Conservation (phyloP, 2,797 vertebrate species). For the Rhabdophis nuchalis region DNA sequence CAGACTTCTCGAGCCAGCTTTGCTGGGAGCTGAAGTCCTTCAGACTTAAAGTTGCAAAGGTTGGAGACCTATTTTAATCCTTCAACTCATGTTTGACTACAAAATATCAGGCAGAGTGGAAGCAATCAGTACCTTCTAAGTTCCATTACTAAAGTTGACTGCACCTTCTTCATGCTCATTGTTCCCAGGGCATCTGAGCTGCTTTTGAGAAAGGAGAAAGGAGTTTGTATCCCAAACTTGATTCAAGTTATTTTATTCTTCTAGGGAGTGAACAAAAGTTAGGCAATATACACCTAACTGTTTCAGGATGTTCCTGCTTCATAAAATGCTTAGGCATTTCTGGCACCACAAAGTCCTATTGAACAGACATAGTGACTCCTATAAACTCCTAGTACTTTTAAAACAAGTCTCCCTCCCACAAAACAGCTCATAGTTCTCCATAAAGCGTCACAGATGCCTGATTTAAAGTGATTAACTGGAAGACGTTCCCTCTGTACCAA, state of each 20-base stretch:
- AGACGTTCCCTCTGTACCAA: background rate
- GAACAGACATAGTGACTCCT: slow-evolving; percentile 1
- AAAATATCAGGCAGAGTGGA: background rate
- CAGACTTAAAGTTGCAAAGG: too few species aligned
- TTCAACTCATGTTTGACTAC: background rate
- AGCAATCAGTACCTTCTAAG: background rate
- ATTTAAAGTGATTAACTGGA: background rate
- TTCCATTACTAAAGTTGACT: background rate
- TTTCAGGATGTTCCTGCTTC: slow-evolving; percentile 6
- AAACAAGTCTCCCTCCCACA: slow-evolving; percentile 3
- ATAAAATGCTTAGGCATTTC: slow-evolving; percentile 24
- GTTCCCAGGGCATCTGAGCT: background rate
- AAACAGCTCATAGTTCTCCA: background rate
- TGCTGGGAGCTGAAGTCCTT: too few species aligned
- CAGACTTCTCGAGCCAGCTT: too few species aligned
- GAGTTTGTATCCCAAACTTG: background rate
- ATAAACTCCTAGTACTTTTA: background rate
- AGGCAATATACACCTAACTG: slow-evolving; percentile 4
- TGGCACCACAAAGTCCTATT: slow-evolving; percentile 10
- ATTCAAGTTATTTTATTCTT: background rate
- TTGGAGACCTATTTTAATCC: too few species aligned
- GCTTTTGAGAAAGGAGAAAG: background rate
- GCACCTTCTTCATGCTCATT: background rate
- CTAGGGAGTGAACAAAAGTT: background rate
- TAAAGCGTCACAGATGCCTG: background rate